These are phyloP conservation scores for Holothuria glaberrima DNA, from an alignment of 35 echinoderm and acorn worm species.

Conservation along the genomic window DNA sequence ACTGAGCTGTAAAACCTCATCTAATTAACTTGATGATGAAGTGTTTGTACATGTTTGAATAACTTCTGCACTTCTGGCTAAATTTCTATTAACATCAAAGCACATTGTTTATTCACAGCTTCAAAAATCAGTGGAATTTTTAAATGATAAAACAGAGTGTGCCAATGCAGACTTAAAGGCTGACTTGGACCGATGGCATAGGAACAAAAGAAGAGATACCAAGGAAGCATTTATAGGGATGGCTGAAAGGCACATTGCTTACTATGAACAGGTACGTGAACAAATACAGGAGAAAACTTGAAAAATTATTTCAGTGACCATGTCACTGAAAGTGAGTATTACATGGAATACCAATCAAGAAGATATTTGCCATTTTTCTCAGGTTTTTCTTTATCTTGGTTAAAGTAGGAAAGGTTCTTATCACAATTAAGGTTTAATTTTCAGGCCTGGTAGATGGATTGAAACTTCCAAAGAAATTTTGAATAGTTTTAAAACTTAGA, in stretches of 20 bases:
- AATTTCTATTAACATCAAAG: too few relatives aligned
- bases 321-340: too few relatives aligned
- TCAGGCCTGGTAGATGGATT: too few relatives aligned
- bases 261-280: conserved; percentile 78
- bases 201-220: conserved; percentile 82
- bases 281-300: too few relatives aligned
- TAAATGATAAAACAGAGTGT: conserved; percentile 85
- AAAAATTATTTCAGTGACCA: too few relatives aligned
- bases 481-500: too few relatives aligned
- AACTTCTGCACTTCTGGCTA: too few relatives aligned
- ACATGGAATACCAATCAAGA: not conserved
- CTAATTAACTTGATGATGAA: too few relatives aligned
- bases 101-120: conserved; percentile 55
- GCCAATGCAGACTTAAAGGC: conserved; percentile 97
- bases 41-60: too few relatives aligned
- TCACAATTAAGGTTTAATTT: not conserved
- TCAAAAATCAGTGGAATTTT: conserved; percentile 85
- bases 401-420: not conserved
- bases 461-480: too few relatives aligned
- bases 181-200: conserved; percentile 94
- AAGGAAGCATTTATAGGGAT: conserved; percentile 74
- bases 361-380: not conserved
- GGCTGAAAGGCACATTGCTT: conserved; percentile 69
- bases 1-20: too few relatives aligned
- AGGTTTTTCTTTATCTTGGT: not conserved